Evolutionary conservation across 2,888 invertebrate species (phyloP).

Genomic region (Eupithecia abbreviata): DNA sequence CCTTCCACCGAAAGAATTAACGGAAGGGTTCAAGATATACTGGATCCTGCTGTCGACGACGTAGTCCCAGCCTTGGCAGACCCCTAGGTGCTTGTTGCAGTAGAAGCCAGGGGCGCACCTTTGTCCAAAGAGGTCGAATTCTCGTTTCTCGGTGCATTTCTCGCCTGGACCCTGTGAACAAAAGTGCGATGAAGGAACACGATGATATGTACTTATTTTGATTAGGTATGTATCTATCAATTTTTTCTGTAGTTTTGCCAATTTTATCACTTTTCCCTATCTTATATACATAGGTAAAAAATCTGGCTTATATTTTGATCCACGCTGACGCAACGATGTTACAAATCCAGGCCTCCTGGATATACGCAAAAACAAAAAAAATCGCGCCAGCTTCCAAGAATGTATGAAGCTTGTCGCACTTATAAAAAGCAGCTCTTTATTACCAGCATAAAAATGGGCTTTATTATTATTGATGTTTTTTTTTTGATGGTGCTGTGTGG

Average conservation of each 20-base stretch:
- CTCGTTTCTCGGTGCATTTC: constrained; percentile 71
- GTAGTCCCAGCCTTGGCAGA: constrained; percentile 64
- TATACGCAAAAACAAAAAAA: no score
- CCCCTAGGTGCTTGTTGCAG: constrained; percentile 63
- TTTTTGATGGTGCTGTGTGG: no score
- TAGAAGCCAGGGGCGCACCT: constrained; percentile 70
- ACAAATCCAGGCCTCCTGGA: no score
- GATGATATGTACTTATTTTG: no score
- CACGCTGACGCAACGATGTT: no score
- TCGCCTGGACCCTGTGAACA: constrained; percentile 65
- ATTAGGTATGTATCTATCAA: background rate
- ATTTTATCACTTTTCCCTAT: background rate
- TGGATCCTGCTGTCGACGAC: constrained; percentile 57
- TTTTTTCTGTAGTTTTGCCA: background rate
- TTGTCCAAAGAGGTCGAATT: constrained; percentile 64
- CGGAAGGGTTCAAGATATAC: constrained; percentile 55
- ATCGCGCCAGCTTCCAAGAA: no score
- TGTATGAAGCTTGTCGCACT: no score
- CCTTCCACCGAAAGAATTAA: constrained; percentile 47
- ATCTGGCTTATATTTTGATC: no score
- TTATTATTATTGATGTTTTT: no score
- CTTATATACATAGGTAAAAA: no score
- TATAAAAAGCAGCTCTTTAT: no score
- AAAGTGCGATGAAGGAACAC: background rate
- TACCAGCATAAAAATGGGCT: no score